A percentile compares a stretch with the other conserved stretches of the same genome.
Conservation (phyloP, 2,797 vertebrate genomes). For the Nyctibius grandis region DNA sequence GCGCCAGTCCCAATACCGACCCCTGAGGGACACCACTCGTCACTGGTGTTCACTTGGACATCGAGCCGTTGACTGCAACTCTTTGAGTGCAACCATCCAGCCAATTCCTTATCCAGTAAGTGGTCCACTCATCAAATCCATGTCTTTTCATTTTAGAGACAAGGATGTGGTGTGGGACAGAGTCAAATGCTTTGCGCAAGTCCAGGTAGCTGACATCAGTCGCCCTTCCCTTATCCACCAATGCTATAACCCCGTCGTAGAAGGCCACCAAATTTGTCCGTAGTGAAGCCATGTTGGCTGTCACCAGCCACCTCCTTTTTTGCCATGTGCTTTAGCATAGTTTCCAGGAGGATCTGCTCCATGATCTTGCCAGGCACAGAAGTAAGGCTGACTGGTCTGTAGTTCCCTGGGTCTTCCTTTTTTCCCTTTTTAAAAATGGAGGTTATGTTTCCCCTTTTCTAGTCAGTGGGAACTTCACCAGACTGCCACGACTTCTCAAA, state of each 20-base stretch:
- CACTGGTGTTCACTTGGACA: not conserved
- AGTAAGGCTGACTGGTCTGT: not conserved
- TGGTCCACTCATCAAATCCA: not conserved
- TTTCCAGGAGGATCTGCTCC: not conserved
- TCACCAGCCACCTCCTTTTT: not conserved
- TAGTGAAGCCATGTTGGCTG: not conserved
- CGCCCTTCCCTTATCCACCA: not conserved
- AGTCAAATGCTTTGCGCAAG: not conserved
- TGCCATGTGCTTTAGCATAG: not conserved
- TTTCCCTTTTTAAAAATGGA: not conserved
- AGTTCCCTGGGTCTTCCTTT: not conserved
- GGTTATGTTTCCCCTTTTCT: not conserved
- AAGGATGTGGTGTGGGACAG: not conserved
- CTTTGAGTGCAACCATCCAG: not conserved
- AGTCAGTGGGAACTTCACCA: not conserved
- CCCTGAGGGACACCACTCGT: not conserved
- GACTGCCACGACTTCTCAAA: not conserved
- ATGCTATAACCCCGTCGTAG: rapidly evolving
- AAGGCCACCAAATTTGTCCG: not conserved
- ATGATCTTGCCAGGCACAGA: not conserved
- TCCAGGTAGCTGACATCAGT: not conserved
- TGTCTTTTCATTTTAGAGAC: not conserved
- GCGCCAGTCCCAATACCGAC: too few relatives aligned
- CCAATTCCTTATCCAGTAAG: not conserved
- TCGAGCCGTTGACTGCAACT: rapidly evolving